Percentiles rank a stretch among this genome's conserved stretches.
These are phyloP conservation scores for Rhaphigaster nebulosa DNA, from an alignment of 2,888 invertebrate species.

Conservation along the genomic window DNA sequence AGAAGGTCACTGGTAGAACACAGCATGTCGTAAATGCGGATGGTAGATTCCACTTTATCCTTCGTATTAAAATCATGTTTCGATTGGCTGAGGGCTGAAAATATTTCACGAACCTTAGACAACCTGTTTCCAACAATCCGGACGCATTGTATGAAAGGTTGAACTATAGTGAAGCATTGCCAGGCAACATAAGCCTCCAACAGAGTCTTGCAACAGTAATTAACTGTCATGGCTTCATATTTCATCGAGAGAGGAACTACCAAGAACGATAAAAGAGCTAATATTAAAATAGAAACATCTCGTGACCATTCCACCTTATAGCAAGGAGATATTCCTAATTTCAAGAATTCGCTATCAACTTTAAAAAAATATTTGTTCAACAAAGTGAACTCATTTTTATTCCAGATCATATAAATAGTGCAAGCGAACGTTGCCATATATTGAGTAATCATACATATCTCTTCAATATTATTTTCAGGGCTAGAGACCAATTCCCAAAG, in stretches of 20 bases:
- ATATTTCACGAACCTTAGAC: neutral
- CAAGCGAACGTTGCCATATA: neutral
- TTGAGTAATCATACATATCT: neutral
- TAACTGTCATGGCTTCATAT: neutral
- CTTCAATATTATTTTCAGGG: neutral
- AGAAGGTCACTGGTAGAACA: neutral
- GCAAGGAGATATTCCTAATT: neutral
- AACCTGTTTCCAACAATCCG: neutral
- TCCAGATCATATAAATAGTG: neutral
- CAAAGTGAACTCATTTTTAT: neutral
- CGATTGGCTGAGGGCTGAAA: neutral
- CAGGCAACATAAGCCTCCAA: neutral
- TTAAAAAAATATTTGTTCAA: neutral
- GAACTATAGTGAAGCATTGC: neutral
- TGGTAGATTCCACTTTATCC: slow-evolving; percentile 4
- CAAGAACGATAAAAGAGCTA: neutral
- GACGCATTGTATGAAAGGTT: neutral
- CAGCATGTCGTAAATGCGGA: neutral
- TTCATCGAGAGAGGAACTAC: neutral
- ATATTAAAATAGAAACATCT: neutral
- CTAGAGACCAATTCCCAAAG: neutral
- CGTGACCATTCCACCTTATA: neutral
- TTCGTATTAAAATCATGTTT: neutral
- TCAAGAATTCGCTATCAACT: neutral
- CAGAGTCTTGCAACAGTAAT: neutral